phyloP scores from a whole-genome alignment of 2,888 invertebrate species.

The Flexamia atlantica region DNA sequence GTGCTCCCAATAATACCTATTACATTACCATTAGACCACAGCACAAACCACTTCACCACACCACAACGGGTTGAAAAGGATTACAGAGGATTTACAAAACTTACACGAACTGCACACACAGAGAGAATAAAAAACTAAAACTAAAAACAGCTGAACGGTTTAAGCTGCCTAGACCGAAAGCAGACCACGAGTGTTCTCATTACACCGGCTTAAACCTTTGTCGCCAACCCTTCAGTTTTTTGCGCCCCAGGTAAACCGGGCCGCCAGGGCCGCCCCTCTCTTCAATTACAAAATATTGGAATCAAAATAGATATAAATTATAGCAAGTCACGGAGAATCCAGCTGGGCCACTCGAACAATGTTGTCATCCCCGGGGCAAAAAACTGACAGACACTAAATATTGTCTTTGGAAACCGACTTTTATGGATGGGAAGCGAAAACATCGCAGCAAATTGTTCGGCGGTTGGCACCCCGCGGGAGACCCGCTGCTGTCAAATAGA shows the following conservation, averaged over 20 bases:
- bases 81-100: background rate
- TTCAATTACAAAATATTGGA: slow-evolving; percentile 64
- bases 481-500: background rate
- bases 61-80: background rate
- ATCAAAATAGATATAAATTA: slow-evolving; percentile 63
- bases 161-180: background rate
- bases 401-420: slow-evolving; percentile 46
- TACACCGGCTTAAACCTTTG: slow-evolving; percentile 54
- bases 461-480: slow-evolving; percentile 5
- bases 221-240: slow-evolving; percentile 57
- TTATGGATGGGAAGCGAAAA: slow-evolving; percentile 43
- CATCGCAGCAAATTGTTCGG: slow-evolving; percentile 53
- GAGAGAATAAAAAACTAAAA: background rate
- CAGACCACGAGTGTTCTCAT: slow-evolving; percentile 38
- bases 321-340: slow-evolving; percentile 49
- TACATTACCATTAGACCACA: background rate
- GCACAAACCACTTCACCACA: background rate
- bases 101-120: background rate
- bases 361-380: slow-evolving; percentile 46
- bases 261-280: background rate
- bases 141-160: slow-evolving; percentile 29
- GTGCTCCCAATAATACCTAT: too few relatives aligned
- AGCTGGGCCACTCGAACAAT: slow-evolving; percentile 54
- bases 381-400: slow-evolving; percentile 48
- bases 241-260: slow-evolving; percentile 46